These are phyloP conservation scores for Panulirus ornatus DNA, from an alignment of 1,140 invertebrate genomes.

Conservation along the genomic window DNA sequence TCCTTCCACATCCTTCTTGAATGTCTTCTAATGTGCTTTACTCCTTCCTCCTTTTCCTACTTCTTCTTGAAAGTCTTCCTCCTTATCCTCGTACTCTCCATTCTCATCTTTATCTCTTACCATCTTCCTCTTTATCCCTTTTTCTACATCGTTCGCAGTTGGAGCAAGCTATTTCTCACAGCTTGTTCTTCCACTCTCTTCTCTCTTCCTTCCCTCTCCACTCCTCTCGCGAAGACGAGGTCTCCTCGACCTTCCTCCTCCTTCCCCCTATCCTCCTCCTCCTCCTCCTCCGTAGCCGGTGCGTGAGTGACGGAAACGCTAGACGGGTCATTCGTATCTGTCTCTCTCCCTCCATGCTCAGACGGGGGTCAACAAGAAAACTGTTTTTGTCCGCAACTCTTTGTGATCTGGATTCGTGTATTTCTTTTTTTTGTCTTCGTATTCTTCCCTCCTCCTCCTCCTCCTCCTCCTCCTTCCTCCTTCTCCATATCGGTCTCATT, in stretches of 20 bases:
- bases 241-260: background rate
- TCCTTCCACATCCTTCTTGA: too few species aligned
- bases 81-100: background rate
- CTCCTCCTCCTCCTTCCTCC: background rate
- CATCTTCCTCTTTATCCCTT: background rate
- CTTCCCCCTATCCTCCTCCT: background rate
- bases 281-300: slow-evolving; percentile 44
- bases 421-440: slow-evolving; percentile 22
- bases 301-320: slow-evolving; percentile 71
- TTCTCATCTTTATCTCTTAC: background rate
- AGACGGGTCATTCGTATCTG: slow-evolving; percentile 66
- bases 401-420: slow-evolving; percentile 70
- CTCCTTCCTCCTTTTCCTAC: background rate
- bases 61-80: background rate
- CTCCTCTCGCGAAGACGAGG: background rate
- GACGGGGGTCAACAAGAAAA: slow-evolving; percentile 70
- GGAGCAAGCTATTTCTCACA: background rate
- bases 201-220: background rate
- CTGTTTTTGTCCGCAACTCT: slow-evolving; percentile 62
- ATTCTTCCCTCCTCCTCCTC: background rate
- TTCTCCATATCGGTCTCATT: background rate
- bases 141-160: background rate
- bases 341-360: slow-evolving; percentile 65
- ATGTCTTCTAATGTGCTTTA: too few species aligned
- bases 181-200: background rate